Evolutionary conservation across 1,140 invertebrate species (phyloP).

Genomic region (Zaprionus nigranus): DNA sequence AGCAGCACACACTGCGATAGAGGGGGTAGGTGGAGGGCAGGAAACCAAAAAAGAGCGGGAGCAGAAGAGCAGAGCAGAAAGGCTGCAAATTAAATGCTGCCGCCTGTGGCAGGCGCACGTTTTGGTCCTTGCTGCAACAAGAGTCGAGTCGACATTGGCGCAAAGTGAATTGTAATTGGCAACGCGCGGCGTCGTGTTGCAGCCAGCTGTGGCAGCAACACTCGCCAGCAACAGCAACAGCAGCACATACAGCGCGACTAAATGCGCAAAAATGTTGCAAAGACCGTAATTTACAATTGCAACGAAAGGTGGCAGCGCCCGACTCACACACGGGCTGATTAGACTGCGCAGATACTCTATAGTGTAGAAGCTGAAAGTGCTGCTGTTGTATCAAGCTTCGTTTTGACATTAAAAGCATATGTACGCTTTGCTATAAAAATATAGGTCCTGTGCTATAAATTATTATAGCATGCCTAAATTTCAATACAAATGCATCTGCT

Average conservation of each 20-base stretch:
- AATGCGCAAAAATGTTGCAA: constrained; percentile 82
- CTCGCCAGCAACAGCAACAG: constrained; percentile 35
- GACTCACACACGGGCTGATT: neutral
- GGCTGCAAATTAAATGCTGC: constrained; percentile 75
- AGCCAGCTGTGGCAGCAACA: constrained; percentile 64
- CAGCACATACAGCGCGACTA: constrained; percentile 70
- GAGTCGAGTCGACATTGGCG: constrained; percentile 38
- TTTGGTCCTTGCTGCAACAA: constrained; percentile 64
- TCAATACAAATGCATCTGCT: neutral
- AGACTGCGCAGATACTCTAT: neutral
- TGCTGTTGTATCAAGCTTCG: too few species aligned
- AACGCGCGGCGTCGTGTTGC: constrained; percentile 40
- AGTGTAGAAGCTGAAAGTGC: neutral
- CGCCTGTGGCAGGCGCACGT: constrained; percentile 40
- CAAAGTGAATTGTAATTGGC: constrained; percentile 82
- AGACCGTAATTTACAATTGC: constrained; percentile 82
- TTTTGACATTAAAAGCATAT: neutral
- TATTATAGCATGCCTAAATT: neutral
- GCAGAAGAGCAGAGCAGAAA: constrained; percentile 7
- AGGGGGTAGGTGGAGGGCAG: too few species aligned
- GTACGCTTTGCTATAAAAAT: neutral
- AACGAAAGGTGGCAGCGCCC: constrained; percentile 43
- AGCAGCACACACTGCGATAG: constrained; percentile 29
- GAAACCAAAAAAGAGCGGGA: neutral
- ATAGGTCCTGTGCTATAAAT: neutral